phyloP scores from a whole-genome alignment of 1,140 invertebrate species.

The Bombus fervidus region DNA sequence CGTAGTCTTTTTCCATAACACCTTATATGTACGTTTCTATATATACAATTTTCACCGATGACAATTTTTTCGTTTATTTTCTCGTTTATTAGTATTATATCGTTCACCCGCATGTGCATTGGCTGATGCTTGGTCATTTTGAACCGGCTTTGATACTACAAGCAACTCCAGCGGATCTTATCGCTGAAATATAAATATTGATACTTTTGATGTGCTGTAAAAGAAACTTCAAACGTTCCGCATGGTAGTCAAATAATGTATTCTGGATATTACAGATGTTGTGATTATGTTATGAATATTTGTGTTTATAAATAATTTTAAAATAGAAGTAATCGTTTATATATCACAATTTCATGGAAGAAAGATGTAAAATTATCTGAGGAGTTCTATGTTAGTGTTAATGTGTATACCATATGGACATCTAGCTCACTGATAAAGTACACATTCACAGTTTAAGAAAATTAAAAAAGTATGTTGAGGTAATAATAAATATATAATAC shows the following conservation, averaged over 20 bases:
- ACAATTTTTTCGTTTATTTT: slow-evolving; percentile 6
- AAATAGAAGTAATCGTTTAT: not conserved
- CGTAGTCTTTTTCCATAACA: no score
- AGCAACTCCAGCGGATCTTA: not conserved
- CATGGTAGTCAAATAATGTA: no score
- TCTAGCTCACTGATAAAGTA: no score
- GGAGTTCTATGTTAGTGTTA: not conserved
- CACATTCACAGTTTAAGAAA: no score
- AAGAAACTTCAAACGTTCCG: not conserved
- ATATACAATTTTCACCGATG: not conserved
- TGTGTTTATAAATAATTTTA: not conserved
- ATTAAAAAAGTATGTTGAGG: no score
- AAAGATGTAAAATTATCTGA: not conserved
- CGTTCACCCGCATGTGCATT: not conserved
- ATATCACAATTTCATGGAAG: not conserved
- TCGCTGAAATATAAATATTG: not conserved
- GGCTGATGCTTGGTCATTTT: not conserved
- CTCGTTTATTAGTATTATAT: not conserved
- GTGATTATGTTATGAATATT: not conserved
- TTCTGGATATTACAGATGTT: not conserved
- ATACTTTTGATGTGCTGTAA: not conserved
- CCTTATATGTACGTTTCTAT: not conserved
- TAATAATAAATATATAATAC: no score
- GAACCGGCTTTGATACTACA: not conserved
- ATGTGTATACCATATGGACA: not conserved